A percentile compares a stretch with the other conserved stretches of the same genome.
These are phyloP conservation scores for Aricia agestis DNA, from an alignment of 1,140 invertebrate species.

Conservation along the genomic window DNA sequence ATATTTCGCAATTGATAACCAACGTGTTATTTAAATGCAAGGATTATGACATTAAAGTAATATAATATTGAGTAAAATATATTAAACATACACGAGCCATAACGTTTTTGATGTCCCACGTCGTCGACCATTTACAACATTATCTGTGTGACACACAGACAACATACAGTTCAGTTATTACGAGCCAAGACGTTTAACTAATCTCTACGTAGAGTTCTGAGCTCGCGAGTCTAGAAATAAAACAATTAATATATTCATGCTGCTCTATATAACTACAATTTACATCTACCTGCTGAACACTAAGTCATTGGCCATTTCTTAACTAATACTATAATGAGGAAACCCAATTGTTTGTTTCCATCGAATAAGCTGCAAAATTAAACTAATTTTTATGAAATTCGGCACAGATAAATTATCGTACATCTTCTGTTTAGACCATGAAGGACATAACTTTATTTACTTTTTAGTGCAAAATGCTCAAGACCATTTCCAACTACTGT, in stretches of 20 bases:
- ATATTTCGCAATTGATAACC: background rate
- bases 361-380: too few species aligned
- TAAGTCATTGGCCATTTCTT: too few species aligned
- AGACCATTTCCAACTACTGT: background rate
- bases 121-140: background rate
- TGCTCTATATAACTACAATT: background rate
- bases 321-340: too few species aligned
- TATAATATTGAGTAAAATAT: too few species aligned
- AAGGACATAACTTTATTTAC: too few species aligned
- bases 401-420: too few species aligned
- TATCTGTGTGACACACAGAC: background rate
- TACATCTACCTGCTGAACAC: background rate
- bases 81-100: too few species aligned
- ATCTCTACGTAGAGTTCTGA: background rate
- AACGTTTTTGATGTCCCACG: background rate
- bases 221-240: constrained; percentile 7
- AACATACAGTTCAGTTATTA: constrained; percentile 6
- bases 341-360: too few species aligned
- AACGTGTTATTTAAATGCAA: background rate
- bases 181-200: constrained; percentile 14
- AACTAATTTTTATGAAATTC: too few species aligned
- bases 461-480: background rate
- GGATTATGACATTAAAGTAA: too few species aligned
- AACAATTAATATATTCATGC: constrained; percentile 2
- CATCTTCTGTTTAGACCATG: too few species aligned